These are phyloP conservation scores for Tenrec ecaudatus DNA, from an alignment of 2,113 vertebrate species.

Conservation along the genomic window DNA sequence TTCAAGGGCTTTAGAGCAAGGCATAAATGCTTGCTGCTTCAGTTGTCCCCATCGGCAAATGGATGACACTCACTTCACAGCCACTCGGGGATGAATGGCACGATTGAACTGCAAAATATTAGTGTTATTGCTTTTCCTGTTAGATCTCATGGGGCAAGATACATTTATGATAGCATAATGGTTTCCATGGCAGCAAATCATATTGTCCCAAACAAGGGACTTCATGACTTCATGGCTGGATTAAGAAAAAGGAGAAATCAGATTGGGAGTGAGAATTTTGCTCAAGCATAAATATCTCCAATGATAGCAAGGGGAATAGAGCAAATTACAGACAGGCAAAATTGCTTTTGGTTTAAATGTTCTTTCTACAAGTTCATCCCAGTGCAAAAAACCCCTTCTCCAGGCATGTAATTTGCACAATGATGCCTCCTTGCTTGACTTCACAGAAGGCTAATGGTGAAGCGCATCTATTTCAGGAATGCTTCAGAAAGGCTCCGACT, in stretches of 20 bases:
- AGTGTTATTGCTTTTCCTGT: slow-evolving; percentile 74
- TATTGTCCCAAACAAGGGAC: slow-evolving; percentile 87
- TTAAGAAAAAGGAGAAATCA: slow-evolving; percentile 80
- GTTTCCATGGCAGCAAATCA: slow-evolving; percentile 87
- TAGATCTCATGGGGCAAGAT: slow-evolving; percentile 79
- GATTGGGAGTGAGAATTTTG: slow-evolving; percentile 80
- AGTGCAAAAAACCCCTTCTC: slow-evolving; percentile 84
- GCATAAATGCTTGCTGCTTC: not conserved
- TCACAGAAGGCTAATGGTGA: slow-evolving; percentile 86
- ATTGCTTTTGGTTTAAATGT: slow-evolving; percentile 85
- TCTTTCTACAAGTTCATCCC: slow-evolving; percentile 86
- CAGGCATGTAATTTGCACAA: slow-evolving; percentile 85
- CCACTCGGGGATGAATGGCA: slow-evolving; percentile 26
- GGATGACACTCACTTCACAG: not conserved
- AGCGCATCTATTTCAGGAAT: slow-evolving; percentile 83
- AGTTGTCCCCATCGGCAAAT: slow-evolving; percentile 17
- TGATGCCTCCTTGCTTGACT: slow-evolving; percentile 83
- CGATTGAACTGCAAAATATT: slow-evolving; percentile 59
- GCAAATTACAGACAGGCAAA: slow-evolving; percentile 83
- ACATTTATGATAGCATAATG: slow-evolving; percentile 83
- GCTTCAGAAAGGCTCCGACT: slow-evolving; percentile 76
- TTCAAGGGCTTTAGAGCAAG: slow-evolving; percentile 19
- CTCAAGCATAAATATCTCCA: slow-evolving; percentile 78
- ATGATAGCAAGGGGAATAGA: slow-evolving; percentile 83
- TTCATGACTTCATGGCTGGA: slow-evolving; percentile 89